Conservation (phyloP, 2,888 invertebrate species). For the Drosophila neotestacea region DNA sequence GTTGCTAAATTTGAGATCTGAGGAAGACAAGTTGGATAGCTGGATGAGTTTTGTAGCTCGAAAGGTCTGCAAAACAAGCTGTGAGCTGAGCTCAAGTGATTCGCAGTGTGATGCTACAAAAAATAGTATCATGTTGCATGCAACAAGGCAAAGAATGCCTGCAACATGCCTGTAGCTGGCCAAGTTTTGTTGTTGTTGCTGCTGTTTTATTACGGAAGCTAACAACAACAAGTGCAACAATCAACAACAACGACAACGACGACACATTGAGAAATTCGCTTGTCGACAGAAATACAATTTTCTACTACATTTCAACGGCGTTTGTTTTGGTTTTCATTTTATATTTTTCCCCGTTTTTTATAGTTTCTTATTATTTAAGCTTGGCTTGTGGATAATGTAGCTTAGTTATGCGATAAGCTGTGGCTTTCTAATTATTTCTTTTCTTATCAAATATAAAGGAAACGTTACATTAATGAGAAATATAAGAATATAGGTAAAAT, state of each 20-base stretch:
- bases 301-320: constrained; percentile 65
- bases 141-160: constrained; percentile 29
- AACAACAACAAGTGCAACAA: constrained; percentile 50
- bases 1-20: background rate
- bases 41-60: background rate
- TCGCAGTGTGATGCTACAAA: constrained; percentile 61
- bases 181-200: constrained; percentile 31
- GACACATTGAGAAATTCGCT: constrained; percentile 62
- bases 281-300: constrained; percentile 68
- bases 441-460: too few relatives aligned
- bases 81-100: constrained; percentile 33
- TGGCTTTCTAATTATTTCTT: background rate
- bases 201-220: constrained; percentile 56
- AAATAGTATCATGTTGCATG: constrained; percentile 76
- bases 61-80: background rate
- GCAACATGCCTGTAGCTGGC: constrained; percentile 36
- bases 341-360: constrained; percentile 9
- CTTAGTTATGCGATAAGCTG: constrained; percentile 8
- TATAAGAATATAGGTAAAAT: background rate
- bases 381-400: background rate
- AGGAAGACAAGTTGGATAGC: background rate
- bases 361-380: constrained; percentile 37
- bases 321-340: constrained; percentile 45
- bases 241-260: constrained; percentile 30
- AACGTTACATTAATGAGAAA: too few relatives aligned